These are phyloP conservation scores for Polyergus mexicanus DNA, from an alignment of 1,140 invertebrate genomes.

Conservation along the genomic window DNA sequence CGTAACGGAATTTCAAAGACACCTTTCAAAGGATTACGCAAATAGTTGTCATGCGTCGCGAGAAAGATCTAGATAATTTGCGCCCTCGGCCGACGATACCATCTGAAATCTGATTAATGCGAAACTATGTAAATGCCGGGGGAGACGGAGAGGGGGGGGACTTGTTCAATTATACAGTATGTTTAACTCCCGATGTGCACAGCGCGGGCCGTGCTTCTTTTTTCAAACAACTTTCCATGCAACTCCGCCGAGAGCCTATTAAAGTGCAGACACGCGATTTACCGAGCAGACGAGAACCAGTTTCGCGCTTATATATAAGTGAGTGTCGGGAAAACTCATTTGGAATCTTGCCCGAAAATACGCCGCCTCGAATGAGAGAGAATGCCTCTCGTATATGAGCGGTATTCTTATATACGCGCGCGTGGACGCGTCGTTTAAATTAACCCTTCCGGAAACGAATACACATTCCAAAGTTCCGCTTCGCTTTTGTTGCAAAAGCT, in stretches of 20 bases:
- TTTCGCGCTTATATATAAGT: conserved; percentile 65
- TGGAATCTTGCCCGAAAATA: conserved; percentile 70
- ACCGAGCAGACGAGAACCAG: conserved; percentile 68
- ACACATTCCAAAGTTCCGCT: conserved; percentile 6
- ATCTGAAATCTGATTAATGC: conserved; percentile 73
- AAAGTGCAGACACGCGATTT: conserved; percentile 73
- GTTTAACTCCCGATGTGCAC: conserved; percentile 44
- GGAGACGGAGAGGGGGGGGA: neutral
- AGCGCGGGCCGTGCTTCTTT: conserved; percentile 59
- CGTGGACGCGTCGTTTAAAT: neutral
- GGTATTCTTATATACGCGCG: conserved; percentile 11
- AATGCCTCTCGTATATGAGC: neutral
- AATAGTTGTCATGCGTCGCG: conserved; percentile 53
- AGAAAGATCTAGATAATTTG: conserved; percentile 50
- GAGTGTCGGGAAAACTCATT: conserved; percentile 65
- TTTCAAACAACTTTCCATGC: conserved; percentile 73
- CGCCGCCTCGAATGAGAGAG: neutral
- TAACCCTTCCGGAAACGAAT: conserved; percentile 12
- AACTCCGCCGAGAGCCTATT: conserved; percentile 69
- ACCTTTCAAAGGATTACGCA: conserved; percentile 45
- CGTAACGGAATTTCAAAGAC: conserved; percentile 21
- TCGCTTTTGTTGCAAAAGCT: neutral
- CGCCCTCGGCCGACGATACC: conserved; percentile 56
- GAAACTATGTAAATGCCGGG: conserved; percentile 69
- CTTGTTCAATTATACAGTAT: conserved; percentile 65